These are phyloP conservation scores for Gasterosteus aculeatus DNA, from an alignment of 2,113 vertebrate species.

Conservation along the genomic window DNA sequence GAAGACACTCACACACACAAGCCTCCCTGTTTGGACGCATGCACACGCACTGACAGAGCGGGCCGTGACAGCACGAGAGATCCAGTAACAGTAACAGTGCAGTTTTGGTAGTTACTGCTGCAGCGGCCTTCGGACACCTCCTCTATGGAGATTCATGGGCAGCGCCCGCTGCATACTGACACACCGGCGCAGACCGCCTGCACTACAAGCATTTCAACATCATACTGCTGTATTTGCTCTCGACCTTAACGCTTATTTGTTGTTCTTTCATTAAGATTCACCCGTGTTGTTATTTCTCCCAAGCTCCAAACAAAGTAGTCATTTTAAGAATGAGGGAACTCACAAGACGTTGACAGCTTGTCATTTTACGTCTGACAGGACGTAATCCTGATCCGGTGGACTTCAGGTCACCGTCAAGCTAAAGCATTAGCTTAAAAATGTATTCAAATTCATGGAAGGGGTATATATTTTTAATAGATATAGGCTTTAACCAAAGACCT, in stretches of 20 bases:
- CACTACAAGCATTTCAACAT: slow-evolving; percentile 12
- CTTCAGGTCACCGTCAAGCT: background rate
- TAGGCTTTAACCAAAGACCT: background rate
- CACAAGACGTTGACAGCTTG: background rate
- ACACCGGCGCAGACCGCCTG: slow-evolving; percentile 17
- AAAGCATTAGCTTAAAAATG: background rate
- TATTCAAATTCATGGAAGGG: background rate
- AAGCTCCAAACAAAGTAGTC: background rate
- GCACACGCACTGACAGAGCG: slow-evolving; percentile 9
- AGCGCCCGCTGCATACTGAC: slow-evolving; percentile 40
- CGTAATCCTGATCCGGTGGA: background rate
- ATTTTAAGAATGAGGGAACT: background rate
- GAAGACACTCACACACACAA: background rate
- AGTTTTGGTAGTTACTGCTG: slow-evolving; percentile 56
- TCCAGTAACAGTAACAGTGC: slow-evolving; percentile 46
- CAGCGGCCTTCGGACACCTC: slow-evolving; percentile 73
- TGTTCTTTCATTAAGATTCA: background rate
- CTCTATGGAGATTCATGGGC: slow-evolving; percentile 52
- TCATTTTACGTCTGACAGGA: background rate
- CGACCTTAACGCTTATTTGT: background rate
- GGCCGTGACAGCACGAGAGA: slow-evolving; percentile 40
- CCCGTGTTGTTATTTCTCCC: background rate
- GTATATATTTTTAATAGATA: background rate
- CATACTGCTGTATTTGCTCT: background rate
- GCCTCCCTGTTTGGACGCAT: slow-evolving; percentile 10